These are phyloP conservation scores for Mizuhopecten yessoensis DNA, from an alignment of 1,140 invertebrate species.

Conservation along the genomic window DNA sequence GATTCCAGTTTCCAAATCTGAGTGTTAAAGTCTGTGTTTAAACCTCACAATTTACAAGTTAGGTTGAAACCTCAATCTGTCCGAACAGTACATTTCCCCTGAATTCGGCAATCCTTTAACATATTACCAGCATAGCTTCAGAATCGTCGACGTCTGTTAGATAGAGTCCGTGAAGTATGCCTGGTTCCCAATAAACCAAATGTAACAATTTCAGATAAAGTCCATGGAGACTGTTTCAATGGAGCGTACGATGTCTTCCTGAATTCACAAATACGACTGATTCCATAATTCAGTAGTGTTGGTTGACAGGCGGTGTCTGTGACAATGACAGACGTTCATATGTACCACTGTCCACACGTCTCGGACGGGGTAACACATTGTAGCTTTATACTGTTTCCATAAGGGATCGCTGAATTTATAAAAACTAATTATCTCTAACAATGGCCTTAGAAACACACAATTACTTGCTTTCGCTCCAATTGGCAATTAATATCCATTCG, in stretches of 20 bases:
- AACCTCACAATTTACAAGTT: too few relatives aligned
- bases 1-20: too few relatives aligned
- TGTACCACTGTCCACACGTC: neutral
- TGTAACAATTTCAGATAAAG: too few relatives aligned
- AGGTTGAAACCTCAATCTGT: too few relatives aligned
- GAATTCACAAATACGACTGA: neutral
- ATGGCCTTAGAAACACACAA: neutral
- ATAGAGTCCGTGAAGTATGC: neutral
- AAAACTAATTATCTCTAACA: constrained; percentile 22
- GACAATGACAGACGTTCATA: neutral
- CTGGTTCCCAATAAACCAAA: neutral
- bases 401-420: neutral
- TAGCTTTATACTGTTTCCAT: neutral
- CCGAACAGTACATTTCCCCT: too few relatives aligned
- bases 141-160: too few relatives aligned
- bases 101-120: too few relatives aligned
- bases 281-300: neutral
- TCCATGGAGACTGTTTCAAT: neutral
- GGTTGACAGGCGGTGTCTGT: neutral
- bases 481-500: neutral
- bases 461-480: neutral
- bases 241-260: neutral
- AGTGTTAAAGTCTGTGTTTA: too few relatives aligned
- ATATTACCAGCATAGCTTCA: too few relatives aligned
- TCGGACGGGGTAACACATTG: neutral